Evolutionary conservation across 92 coral and sea anemone species (phyloP), one percentile per base, ranked within the genome.

Genomic region (Palythoa grandis): DNA sequence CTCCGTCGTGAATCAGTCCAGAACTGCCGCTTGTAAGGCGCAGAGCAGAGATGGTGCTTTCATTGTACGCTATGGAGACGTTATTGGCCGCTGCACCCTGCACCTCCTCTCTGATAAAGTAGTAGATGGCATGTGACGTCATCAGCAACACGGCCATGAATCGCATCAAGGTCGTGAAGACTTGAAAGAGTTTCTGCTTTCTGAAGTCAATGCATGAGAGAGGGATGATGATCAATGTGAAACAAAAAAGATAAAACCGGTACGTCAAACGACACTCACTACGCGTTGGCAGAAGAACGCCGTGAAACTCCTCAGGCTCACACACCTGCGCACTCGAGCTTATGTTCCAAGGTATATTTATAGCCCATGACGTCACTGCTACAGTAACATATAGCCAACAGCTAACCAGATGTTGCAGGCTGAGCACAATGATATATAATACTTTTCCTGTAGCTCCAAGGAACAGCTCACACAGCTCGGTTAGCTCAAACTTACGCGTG

Each of bases 301-400:
- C 12, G 56, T 80, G 85, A 74, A 80, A 80, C 1, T 80, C 85
- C 20, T 66, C 58, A 4, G 85, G 60, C 14, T 80, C 22, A 23
- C 85, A 80, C 11, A 80, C 85, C 43, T 66, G 85, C 63, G 85
- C 85, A 66, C 85, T 80, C 7, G 56, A 74, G 23, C 85, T 80
- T 29, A 80, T 66, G 61, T 66, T 80, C 85, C 85, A 80, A 20
- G 85, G 85, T 13, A 80, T 80, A 38, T 80, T 80, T 38, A 80
- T 48, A 2, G 85, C 66, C 85, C 85, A 80, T 47, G 85, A 80
- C 74, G 85, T 80, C 74, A 80, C 85, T 66, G 85, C 85, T 52
- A 80, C 74, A 47, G 85, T 80, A 14, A 80, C 48, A 23, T 80
- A 80, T 19, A 80, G 74, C 85, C 85, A 80, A 50, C 85, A 80